Evolutionary conservation across 2,113 vertebrate genomes (phyloP).

Genomic region (Dromiciops gliroides): DNA sequence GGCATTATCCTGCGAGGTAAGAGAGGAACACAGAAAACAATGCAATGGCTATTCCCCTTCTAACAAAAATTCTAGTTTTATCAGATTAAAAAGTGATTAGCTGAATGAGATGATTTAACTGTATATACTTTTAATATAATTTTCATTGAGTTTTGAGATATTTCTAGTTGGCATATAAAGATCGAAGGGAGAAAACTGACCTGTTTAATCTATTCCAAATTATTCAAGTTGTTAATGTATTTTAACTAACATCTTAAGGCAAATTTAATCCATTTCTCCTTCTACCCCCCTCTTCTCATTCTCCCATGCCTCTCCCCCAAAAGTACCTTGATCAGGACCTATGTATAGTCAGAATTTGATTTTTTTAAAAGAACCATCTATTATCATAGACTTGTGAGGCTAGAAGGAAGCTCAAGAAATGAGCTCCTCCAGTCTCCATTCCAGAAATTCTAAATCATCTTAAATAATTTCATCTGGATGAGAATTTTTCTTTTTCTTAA

Average conservation of each 20-base stretch:
- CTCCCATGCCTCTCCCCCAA: not conserved
- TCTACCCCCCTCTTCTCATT: conserved; percentile 6
- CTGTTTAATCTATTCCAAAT: not conserved
- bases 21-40: not conserved
- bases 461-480: not conserved
- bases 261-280: not conserved
- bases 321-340: not conserved
- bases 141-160: conserved; percentile 23
- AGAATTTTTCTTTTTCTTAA: not conserved
- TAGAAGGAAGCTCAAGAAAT: not conserved
- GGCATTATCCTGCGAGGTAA: conserved; percentile 88
- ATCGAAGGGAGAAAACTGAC: conserved; percentile 12
- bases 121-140: not conserved
- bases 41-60: not conserved
- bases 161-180: not conserved
- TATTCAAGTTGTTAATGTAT: not conserved
- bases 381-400: not conserved
- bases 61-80: not conserved
- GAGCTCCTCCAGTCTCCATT: not conserved
- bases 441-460: not conserved
- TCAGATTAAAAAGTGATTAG: not conserved
- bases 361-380: not conserved
- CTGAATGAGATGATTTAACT: not conserved
- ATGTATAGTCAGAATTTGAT: not conserved
- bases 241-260: not conserved